Base-by-base conservation (phyloP, 2,113 vertebrate species). In the Delphinus delphis region DNA sequence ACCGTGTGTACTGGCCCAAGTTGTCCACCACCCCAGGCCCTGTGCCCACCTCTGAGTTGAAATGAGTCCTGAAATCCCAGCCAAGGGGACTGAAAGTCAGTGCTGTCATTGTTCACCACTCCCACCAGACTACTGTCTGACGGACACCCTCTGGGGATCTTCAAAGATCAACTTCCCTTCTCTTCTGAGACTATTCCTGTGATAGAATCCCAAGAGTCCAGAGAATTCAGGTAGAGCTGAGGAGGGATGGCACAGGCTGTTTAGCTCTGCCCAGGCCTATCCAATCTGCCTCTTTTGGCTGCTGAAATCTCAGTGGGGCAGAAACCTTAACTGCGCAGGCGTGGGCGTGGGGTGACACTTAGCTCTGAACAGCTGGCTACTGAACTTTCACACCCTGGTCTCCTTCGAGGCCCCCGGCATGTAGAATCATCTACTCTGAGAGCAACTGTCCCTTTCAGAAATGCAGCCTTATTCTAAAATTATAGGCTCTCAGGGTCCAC, bases 291-390 rank as follows among this genome's bases (percentile, higher is more conserved):
- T 63, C 55, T 63, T 63, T 91, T 81, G 90, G 79, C 77, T 94
- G 96, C 91, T 79, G 70, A 97, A 95, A 68, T 88, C 85, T 90
- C 96, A 96, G 63, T 71, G 83, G 80, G 70, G 58, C 23, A 47
- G n/a, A 80, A 95, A 93, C 76, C 91, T 88, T 60, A 53, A 84
- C 31, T 65, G 94, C 89, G 93, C 1, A 0, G 90, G 23, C 10
- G 2, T 1, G 10, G 9, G 62, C 26, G 15, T 18, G 55, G n/a
- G 33, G 33, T 12, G 20, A 53, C 44, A 50, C 36, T 47, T 26
- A 38, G 65, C 18, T 58, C 31, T 86, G 36, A 76, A 47, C 21
- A 68, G 36, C 31, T 60, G 41, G 70, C 70, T 41, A 60, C 12
- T 68, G 68, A 18, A 20, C 67, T 70, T 53, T 65, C n/a, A 89